Conservation (phyloP, 2,797 vertebrate species). For the Sparidentex hasta region DNA sequence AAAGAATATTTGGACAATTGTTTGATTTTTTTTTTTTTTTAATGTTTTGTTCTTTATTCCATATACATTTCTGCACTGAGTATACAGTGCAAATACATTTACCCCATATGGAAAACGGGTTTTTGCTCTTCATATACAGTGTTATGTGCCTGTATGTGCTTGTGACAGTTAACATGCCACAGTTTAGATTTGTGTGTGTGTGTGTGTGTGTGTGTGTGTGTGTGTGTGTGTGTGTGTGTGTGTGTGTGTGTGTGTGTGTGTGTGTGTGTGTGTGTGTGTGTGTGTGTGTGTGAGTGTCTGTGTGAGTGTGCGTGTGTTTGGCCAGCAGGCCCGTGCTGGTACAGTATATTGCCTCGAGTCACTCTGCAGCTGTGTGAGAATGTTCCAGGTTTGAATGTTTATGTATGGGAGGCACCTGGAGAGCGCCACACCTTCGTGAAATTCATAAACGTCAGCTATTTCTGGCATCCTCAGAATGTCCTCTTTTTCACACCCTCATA, state of each 20-base stretch:
- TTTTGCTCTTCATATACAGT: constrained; percentile 22
- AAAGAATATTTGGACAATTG: neutral
- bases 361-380: constrained; percentile 88
- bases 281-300: constrained; percentile 52
- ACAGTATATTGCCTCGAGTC: constrained; percentile 80
- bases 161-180: constrained; percentile 64
- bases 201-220: constrained; percentile 5
- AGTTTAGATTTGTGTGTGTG: constrained; percentile 32
- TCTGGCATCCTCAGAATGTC: constrained; percentile 80
- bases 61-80: constrained; percentile 1
- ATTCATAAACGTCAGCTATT: constrained; percentile 85
- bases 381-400: constrained; percentile 81
- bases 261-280: constrained; percentile 51
- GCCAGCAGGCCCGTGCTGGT: constrained; percentile 87
- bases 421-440: constrained; percentile 87
- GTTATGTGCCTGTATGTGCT: constrained; percentile 51
- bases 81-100: neutral
- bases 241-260: too few relatives aligned
- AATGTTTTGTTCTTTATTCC: neutral
- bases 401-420: constrained; percentile 87
- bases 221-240: constrained; percentile 34
- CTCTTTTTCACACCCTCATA: constrained; percentile 73
- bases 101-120: constrained; percentile 8
- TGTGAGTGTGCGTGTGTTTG: constrained; percentile 58
- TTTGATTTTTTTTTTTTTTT: neutral